A percentile compares a stretch with the other conserved stretches of the same genome.
Conservation (phyloP, 2,888 invertebrate genomes). For the Gymnoscelis rufifasciata region DNA sequence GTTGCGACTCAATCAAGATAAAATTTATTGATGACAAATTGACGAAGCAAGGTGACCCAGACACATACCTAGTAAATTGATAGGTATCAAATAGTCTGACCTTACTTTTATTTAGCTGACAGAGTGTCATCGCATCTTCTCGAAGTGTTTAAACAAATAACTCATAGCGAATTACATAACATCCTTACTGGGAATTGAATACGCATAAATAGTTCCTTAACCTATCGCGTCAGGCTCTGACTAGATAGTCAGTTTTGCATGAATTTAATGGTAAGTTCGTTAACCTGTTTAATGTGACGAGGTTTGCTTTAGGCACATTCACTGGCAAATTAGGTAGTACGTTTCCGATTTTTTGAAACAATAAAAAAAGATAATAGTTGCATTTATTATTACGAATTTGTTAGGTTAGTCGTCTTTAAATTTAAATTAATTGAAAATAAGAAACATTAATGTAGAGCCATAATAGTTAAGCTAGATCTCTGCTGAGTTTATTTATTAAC, state of each 20-base stretch:
- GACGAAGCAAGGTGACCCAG: conserved; percentile 4
- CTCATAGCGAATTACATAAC: conserved; percentile 7
- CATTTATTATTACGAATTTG: no score
- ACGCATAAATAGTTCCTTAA: conserved; percentile 28
- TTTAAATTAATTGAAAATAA: no score
- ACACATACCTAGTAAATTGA: neutral
- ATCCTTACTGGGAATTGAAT: conserved; percentile 20
- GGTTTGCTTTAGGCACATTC: conserved; percentile 27
- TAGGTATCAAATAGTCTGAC: conserved; percentile 2
- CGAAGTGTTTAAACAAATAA: neutral
- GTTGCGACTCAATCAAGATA: conserved; percentile 5
- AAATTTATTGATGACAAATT: conserved; percentile 10
- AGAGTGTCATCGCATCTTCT: neutral
- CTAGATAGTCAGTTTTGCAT: conserved; percentile 22
- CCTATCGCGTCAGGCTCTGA: conserved; percentile 24
- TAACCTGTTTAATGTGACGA: conserved; percentile 27
- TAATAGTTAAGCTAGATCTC: no score
- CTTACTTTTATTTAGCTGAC: conserved; percentile 6
- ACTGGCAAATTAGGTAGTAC: conserved; percentile 18
- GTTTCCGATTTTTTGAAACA: neutral
- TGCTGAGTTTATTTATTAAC: conserved; percentile 32
- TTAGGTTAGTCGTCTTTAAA: no score
- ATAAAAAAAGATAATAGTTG: no score
- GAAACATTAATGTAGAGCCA: no score
- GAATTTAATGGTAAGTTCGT: conserved; percentile 26